A percentile compares a stretch with the other conserved stretches of the same genome.
Evolutionary conservation across 2,888 invertebrate species (phyloP).

Genomic region (Hipparchia sbordonii): DNA sequence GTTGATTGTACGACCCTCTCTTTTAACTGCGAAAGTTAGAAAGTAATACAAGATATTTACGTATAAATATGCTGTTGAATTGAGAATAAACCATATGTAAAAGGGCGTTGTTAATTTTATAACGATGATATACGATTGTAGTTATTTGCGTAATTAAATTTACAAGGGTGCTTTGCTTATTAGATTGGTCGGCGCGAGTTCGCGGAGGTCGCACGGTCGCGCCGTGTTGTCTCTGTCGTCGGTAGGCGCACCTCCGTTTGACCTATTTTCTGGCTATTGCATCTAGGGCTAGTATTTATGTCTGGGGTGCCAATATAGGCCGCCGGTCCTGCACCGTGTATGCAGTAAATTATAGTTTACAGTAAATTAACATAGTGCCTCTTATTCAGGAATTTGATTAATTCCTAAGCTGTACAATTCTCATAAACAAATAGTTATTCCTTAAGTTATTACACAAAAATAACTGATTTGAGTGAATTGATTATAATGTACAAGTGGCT

Average conservation of each 20-base stretch:
- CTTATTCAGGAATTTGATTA: slow-evolving; percentile 13
- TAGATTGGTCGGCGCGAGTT: slow-evolving; percentile 58
- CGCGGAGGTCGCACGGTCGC: slow-evolving; percentile 64
- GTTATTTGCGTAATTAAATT: slow-evolving; percentile 55
- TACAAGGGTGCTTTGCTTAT: slow-evolving; percentile 49
- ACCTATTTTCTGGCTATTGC: slow-evolving; percentile 82
- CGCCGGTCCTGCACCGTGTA: slow-evolving; percentile 62
- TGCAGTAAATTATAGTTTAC: slow-evolving; percentile 63
- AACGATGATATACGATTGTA: slow-evolving; percentile 26
- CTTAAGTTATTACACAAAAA: neutral
- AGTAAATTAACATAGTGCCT: slow-evolving; percentile 50
- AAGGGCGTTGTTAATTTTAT: slow-evolving; percentile 9
- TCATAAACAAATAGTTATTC: neutral
- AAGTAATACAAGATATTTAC: slow-evolving; percentile 61
- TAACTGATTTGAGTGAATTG: slow-evolving; percentile 11
- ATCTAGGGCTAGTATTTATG: slow-evolving; percentile 78
- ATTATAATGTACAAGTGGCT: slow-evolving; percentile 19
- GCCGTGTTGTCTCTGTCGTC: slow-evolving; percentile 64
- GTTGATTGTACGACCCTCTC: slow-evolving; percentile 52
- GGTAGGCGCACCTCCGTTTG: slow-evolving; percentile 79
- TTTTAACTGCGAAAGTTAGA: slow-evolving; percentile 59
- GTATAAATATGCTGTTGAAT: slow-evolving; percentile 51
- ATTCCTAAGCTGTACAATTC: neutral
- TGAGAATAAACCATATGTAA: slow-evolving; percentile 31
- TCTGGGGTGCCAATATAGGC: slow-evolving; percentile 72